Percentiles rank a stretch among this genome's conserved stretches.
Conservation (phyloP, 2,797 vertebrate genomes). For the Molothrus ater region DNA sequence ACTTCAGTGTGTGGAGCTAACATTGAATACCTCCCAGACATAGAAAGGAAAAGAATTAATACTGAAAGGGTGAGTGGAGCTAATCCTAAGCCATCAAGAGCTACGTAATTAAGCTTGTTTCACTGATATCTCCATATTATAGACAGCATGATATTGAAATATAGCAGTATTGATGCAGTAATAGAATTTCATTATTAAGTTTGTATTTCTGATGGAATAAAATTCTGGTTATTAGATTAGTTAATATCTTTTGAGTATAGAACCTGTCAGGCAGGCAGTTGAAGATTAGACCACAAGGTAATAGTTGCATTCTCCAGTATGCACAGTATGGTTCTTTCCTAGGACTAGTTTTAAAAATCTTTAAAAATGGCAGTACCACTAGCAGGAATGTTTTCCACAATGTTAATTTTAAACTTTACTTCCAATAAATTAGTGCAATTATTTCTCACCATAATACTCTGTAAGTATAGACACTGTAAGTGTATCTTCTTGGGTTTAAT, state of each 20-base stretch:
- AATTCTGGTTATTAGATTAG: not conserved
- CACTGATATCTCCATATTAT: not conserved
- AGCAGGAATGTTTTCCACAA: not conserved
- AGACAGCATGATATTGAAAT: conserved; percentile 13
- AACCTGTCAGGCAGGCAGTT: not conserved
- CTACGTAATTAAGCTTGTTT: conserved; percentile 17
- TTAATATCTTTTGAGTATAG: not conserved
- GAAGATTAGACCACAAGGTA: not conserved
- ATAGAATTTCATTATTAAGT: not conserved
- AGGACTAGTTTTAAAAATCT: not conserved
- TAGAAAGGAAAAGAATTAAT: not conserved
- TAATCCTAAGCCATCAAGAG: conserved; percentile 29
- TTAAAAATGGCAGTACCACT: not conserved
- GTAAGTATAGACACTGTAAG: not conserved
- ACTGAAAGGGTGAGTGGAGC: not conserved
- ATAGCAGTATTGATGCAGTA: not conserved
- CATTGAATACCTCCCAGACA: not conserved
- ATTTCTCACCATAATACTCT: not conserved
- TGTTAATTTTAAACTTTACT: not conserved
- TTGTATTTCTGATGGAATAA: not conserved
- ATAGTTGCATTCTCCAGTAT: not conserved
- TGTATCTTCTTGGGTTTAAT: not conserved
- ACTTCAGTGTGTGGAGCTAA: not conserved
- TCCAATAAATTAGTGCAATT: not conserved
- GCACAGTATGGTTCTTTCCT: not conserved